Conservation (phyloP, 1,140 invertebrate species). For the Zaprionus capensis region DNA sequence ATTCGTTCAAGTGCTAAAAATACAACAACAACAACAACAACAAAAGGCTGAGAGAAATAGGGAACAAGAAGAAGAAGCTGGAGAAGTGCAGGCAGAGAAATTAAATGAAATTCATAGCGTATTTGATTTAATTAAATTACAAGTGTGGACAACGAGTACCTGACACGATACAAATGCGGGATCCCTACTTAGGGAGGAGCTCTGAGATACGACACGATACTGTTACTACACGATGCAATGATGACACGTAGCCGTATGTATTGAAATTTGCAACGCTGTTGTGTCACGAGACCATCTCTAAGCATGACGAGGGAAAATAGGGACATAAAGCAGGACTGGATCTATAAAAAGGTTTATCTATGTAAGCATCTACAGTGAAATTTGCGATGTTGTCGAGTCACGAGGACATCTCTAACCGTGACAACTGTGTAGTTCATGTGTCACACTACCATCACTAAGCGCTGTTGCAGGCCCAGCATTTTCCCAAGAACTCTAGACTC, state of each 20-base stretch:
- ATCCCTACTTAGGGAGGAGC: background rate
- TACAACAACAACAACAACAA: slow-evolving; percentile 20
- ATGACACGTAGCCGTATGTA: background rate
- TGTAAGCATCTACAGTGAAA: background rate
- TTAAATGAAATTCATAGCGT: slow-evolving; percentile 39
- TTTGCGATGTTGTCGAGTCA: background rate
- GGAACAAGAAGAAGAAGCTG: background rate
- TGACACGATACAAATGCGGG: slow-evolving; percentile 26
- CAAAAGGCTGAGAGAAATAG: background rate
- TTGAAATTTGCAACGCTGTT: background rate
- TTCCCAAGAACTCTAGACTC: background rate
- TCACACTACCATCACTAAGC: slow-evolving; percentile 2
- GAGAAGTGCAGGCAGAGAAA: background rate
- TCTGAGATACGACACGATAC: background rate
- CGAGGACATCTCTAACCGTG: background rate
- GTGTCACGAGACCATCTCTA: too few species aligned
- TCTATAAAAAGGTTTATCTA: too few species aligned
- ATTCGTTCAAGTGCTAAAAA: slow-evolving; percentile 59
- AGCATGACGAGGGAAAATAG: too few species aligned
- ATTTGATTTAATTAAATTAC: slow-evolving; percentile 69
- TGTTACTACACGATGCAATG: background rate
- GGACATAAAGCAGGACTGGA: too few species aligned
- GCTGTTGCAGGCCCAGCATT: background rate
- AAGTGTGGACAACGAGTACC: slow-evolving; percentile 35
- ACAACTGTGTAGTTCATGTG: background rate